Base-by-base conservation (phyloP, 1,140 invertebrate genomes). In the Dendrolimus kikuchii region DNA sequence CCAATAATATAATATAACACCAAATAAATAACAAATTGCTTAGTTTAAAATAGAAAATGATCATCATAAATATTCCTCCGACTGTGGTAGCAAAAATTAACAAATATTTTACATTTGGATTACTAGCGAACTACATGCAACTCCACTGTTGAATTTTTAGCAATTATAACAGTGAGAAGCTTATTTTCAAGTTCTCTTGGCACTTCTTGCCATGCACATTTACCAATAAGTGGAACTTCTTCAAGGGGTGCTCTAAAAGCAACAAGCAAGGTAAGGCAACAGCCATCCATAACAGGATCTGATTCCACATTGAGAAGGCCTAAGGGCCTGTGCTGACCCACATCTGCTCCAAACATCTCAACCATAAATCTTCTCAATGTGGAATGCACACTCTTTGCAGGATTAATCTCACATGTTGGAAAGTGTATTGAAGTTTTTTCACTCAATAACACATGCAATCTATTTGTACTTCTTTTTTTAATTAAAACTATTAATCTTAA, bases 311-410 rank as follows among this genome's bases (percentile, higher is more conserved):
- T 92, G 1, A 97, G 77, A 5, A 96, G 73, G 2, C 95, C 96
- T 71, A 96, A 92, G 1, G 95, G 96, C 65, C 94, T 90, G 72
- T 98, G 96, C 46, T 92, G 91, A 4, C 95, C 93, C 38, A 97
- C 90, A 68, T 95, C 94, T 46, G 93, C 91, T 10, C 95, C 95
- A 89, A 97, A 98, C 66, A 97, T 91, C 86, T 97, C 94, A 51
- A 95, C 92, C 94, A 97, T 96, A 79, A 95, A 98, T 77, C 93
- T 95, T 64, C 95, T 92, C 40, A 98, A 77, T 43, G 95, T 96
- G 0, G 94, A 95, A 87, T 97, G 94, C 36, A 97, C 73, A 87
- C 93, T 97, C 69, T 93, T 92, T 46, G 91, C 90, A 37, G 95
- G 95, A 86, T 96, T 94, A 56, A 98, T 93, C 87, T 97, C 95